Base-by-base conservation (phyloP, 2,113 vertebrate species). In the Physeter macrocephalus region DNA sequence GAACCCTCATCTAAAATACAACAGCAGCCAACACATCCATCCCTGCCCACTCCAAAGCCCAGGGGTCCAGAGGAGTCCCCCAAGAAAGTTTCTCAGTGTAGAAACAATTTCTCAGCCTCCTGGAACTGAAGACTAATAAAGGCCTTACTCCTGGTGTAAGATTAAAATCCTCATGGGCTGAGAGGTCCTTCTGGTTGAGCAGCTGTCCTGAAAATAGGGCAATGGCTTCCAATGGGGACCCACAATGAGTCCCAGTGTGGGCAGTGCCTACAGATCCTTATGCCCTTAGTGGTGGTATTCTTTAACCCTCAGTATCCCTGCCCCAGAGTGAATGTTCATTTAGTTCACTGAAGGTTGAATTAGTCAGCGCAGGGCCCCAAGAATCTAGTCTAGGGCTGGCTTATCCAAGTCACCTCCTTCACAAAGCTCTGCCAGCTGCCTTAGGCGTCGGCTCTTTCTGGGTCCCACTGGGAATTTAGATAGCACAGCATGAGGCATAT, bases 201-300 rank as follows among this genome's bases (percentile, higher is more conserved):
- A 96, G 86, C 95, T 93, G 95, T 96, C 93, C 95, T 66, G 88
- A 96, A 80, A 97, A 75, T 66, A 88, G 94, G 57, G 93, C 3
- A 0, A 94, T 97, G 52, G 89, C 95, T 97, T 98, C 98, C 98
- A 99, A 99, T 59, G 97, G 2, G 54, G 98, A 97, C 92, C 97
- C 97, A 87, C 39, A 90, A 31, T 98, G 98, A 92, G 94, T 0
- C 62, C 96, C 34, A 82, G n/a, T 25, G 93, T 83, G 34, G 12
- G 34, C n/a, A n/a, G 18, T 62, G 54, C n/a, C 77, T 87, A 2
- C 25, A 62, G n/a, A 54, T 23, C 54, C 43, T 21, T 41, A 69
- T 46, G 27, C 49, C 89, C 41, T 49, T n/a, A 78, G 67, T 8
- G 0, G 13, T 82, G 81, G 9, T 59, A 12, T 80, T 85, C 62